Evolutionary conservation across 2,888 invertebrate species (phyloP).

Genomic region (Hipparchia semele): DNA sequence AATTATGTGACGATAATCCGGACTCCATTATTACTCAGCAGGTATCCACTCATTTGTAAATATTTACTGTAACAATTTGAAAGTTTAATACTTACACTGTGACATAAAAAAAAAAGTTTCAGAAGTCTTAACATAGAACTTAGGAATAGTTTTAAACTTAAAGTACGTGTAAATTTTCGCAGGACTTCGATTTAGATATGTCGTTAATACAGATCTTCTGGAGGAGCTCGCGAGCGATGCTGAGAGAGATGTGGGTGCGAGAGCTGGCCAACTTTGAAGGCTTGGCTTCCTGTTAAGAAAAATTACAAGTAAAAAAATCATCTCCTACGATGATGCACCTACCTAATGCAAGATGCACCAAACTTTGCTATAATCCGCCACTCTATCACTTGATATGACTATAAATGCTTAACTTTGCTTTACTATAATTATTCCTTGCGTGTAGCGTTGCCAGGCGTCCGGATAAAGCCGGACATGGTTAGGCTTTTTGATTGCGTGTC

Average conservation of each 20-base stretch:
- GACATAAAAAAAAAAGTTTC: constrained; percentile 6
- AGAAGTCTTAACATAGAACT: neutral
- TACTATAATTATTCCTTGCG: too few species aligned
- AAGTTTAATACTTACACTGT: neutral
- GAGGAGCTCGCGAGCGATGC: constrained; percentile 90
- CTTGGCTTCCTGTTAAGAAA: constrained; percentile 72
- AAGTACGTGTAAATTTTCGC: constrained; percentile 93
- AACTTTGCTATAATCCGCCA: too few species aligned
- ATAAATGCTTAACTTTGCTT: too few species aligned
- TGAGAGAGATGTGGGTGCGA: constrained; percentile 91
- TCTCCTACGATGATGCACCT: neutral
- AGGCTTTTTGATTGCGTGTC: too few species aligned
- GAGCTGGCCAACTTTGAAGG: constrained; percentile 89
- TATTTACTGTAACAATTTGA: neutral
- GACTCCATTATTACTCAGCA: neutral
- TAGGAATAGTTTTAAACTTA: constrained; percentile 56
- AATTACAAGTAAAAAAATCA: neutral
- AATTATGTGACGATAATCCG: neutral
- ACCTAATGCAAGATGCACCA: too few species aligned
- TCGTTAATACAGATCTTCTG: constrained; percentile 94
- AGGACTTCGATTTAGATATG: constrained; percentile 92
- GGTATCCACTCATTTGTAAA: neutral
- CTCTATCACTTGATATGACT: too few species aligned
- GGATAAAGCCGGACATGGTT: too few species aligned
- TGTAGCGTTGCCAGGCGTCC: too few species aligned